Evolutionary conservation across 2,888 invertebrate species (phyloP), one percentile per base, ranked within the genome.

Genomic region (Daptonema setosum): DNA sequence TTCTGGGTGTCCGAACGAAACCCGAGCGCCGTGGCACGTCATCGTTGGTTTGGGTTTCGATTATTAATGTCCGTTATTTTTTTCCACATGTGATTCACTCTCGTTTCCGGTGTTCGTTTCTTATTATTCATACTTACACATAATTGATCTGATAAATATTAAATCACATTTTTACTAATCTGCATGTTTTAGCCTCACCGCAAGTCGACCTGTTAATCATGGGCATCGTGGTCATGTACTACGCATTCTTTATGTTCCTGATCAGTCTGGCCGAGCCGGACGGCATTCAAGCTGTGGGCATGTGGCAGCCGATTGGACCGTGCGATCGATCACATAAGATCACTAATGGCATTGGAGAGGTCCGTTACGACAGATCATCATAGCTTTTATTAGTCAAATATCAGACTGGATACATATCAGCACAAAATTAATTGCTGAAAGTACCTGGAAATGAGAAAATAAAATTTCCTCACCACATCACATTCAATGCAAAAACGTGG

Each of bases 241-340:
- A 81, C 66, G 60, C 75, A 0, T 72, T 76, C 29, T 83, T 81
- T 70, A 73, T 80, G 69, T 67, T 72, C 45, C 77, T 83, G 61
- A 79, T 79, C 1, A 68, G 80, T n/a, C 78, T 79, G 66, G 79
- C 78, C 57, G 73, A 80, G 64, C 83, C 84, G 0, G 80, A 80
- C 66, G 72, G 76, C 50, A 80, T 82, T 66, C 72, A 80, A 59
- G 79, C 82, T 0, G 74, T 78, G 1, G 85, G 84, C 0, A 72
- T 83, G 5, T 83, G 83, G 66, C 82, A 85, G 71, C 80, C 80
- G 0, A 78, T 83, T 25, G 85, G 85, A 2, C 78, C 81, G 1
- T 85, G 84, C 70, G 72, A 80, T 60, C 76, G 79, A 62, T 73
- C 73, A 48, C 72, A 77, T 5, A 73, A 77, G 0, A 74, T 83